Evolutionary conservation across 2,113 vertebrate species (phyloP).

Genomic region (Chroicocephalus ridibundus): DNA sequence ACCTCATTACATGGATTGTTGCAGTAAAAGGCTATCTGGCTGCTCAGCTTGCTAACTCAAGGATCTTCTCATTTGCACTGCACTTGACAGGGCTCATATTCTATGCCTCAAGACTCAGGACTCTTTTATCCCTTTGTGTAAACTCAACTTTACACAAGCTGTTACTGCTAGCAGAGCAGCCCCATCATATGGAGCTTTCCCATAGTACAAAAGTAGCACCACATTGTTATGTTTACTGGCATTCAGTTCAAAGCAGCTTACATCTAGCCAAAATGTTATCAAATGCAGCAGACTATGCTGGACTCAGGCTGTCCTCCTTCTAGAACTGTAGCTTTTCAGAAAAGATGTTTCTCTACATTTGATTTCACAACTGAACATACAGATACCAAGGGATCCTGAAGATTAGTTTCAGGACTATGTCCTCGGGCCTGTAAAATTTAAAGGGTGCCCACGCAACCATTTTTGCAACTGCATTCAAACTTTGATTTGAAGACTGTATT

Average conservation of each 20-base stretch:
- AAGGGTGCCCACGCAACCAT: background rate
- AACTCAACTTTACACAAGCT: background rate
- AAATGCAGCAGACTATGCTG: rapidly evolving
- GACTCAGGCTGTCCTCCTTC: background rate
- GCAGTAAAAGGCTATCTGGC: background rate
- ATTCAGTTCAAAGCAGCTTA: background rate
- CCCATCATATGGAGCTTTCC: background rate
- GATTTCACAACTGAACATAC: background rate
- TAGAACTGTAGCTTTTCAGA: background rate
- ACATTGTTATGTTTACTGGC: background rate
- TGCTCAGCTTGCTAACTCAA: background rate
- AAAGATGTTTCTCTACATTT: background rate
- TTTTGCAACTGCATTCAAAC: background rate
- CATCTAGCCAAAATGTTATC: background rate
- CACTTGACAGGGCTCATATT: background rate
- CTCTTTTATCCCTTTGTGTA: background rate
- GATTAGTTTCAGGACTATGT: background rate
- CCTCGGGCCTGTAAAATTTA: background rate
- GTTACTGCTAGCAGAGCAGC: background rate
- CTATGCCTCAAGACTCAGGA: background rate
- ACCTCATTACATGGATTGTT: background rate
- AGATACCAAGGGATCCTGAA: background rate
- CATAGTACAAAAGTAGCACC: background rate
- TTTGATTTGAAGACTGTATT: background rate
- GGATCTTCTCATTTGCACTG: background rate